Conservation (phyloP, 2,888 invertebrate genomes). For the Pollenia labialis region DNA sequence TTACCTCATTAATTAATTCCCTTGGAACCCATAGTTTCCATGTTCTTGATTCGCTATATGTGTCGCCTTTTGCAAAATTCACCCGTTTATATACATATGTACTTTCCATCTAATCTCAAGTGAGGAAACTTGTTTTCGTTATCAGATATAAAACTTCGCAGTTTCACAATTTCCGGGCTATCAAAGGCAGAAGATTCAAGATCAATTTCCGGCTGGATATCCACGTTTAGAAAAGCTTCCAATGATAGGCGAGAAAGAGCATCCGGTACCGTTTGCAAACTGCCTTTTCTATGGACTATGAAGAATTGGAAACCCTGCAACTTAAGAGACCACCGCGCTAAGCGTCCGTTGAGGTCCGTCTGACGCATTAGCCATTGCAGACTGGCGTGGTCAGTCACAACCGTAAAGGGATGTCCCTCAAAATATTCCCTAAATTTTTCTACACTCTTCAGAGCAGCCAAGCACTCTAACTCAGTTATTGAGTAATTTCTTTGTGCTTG, state of each 20-base stretch:
- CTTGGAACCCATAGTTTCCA: constrained; percentile 70
- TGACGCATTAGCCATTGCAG: constrained; percentile 48
- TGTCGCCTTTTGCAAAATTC: constrained; percentile 26
- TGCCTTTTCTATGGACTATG: constrained; percentile 51
- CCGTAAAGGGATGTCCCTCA: constrained; percentile 44
- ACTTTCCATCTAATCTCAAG: too few relatives aligned
- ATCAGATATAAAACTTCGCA: too few relatives aligned
- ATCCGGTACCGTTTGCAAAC: constrained; percentile 42
- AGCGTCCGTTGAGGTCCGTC: constrained; percentile 33
- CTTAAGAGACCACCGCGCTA: constrained; percentile 43
- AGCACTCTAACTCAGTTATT: too few relatives aligned
- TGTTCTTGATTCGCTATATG: constrained; percentile 28
- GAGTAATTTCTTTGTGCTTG: too few relatives aligned
- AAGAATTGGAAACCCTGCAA: constrained; percentile 44
- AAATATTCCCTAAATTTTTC: constrained; percentile 45
- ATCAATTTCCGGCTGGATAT: too few relatives aligned
- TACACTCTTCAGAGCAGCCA: constrained; percentile 15
- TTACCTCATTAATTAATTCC: constrained; percentile 8
- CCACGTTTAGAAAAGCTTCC: constrained; percentile 2
- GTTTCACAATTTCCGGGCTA: too few relatives aligned
- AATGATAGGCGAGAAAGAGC: constrained; percentile 15
- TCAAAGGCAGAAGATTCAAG: too few relatives aligned
- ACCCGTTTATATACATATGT: constrained; percentile 51
- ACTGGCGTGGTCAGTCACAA: constrained; percentile 51
- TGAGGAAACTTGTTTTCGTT: too few relatives aligned